Evolutionary conservation across 2,113 vertebrate genomes (phyloP), one percentile per base, ranked within the genome.

Genomic region (Gobius niger): DNA sequence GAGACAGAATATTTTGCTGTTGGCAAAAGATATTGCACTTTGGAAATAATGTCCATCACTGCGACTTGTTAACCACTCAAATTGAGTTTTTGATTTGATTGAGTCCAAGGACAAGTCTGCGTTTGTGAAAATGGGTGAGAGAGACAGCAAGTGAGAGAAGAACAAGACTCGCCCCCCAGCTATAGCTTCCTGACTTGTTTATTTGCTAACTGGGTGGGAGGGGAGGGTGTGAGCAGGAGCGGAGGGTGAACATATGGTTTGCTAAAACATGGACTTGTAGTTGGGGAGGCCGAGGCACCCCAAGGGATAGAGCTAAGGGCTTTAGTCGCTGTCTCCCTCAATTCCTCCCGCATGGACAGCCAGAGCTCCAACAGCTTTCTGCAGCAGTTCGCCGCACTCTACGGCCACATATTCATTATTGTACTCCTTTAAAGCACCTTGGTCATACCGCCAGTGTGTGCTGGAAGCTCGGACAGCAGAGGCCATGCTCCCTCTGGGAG

Each of bases 211-310:
- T 85, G 87, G 83, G 75, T 76, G 69, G 61, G n/a, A 63, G 78
- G 78, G 77, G 54, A 80, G 67, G 76, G 72, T 50, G 65, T 47
- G 63, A 49, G 67, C 13, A 49, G 62, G 67, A 59, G 70, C 41
- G 72, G 82, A 77, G 89, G 83, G 73, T 74, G 89, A 92, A 94
- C 92, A 94, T 93, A 94, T 93, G 92, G 92, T 92, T 86, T 88
- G 89, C 89, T 93, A 92, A 94, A 93, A 91, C 86, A 90, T 74
- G 88, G 90, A 90, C 93, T 93, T 94, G 91, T 93, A 92, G 92
- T 93, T 78, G 81, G 80, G 57, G 83, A 91, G 88, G 87, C 90
- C 87, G 47, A 83, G 87, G 85, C 85, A 83, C 85, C 90, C 89
- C 77, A 65, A 89, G 90, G 91, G 87, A 85, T 81, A 73, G 77